These are phyloP conservation scores for Leptobrachium ailaonicum DNA, from an alignment of 2,113 vertebrate genomes.

Conservation along the genomic window DNA sequence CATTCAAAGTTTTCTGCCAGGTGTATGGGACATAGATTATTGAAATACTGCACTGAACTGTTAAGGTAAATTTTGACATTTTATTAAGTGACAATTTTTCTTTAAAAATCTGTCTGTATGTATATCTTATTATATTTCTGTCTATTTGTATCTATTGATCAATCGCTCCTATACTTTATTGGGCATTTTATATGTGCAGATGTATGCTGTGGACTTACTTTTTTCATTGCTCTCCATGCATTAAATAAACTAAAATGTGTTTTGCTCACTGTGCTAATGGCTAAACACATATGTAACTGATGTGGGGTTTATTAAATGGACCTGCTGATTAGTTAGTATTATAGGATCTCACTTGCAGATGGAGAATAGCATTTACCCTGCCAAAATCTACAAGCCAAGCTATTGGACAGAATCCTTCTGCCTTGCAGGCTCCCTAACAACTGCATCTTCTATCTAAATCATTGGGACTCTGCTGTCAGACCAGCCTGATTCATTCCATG, in stretches of 20 bases:
- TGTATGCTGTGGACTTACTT: background rate
- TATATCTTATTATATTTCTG: background rate
- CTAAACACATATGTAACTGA: background rate
- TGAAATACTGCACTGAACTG: slow-evolving; percentile 65
- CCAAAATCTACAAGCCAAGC: slow-evolving; percentile 13
- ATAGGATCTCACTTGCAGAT: background rate
- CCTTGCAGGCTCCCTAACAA: background rate
- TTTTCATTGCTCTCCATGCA: background rate
- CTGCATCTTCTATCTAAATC: background rate
- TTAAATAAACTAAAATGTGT: background rate
- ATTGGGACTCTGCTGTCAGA: too few relatives aligned
- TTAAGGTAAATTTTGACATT: slow-evolving; percentile 65
- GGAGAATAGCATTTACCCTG: background rate
- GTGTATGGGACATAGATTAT: slow-evolving; percentile 71
- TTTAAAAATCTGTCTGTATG: background rate
- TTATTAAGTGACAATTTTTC: background rate
- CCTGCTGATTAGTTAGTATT: background rate
- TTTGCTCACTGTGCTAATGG: too few relatives aligned
- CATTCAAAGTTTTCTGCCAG: slow-evolving; percentile 57
- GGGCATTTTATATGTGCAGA: background rate
- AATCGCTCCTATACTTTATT: background rate
- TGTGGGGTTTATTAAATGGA: background rate
- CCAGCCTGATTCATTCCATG: too few relatives aligned
- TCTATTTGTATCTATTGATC: background rate
- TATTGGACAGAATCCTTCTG: background rate